Base-by-base conservation (phyloP, 2,888 invertebrate genomes). In the Metalampra italica region DNA sequence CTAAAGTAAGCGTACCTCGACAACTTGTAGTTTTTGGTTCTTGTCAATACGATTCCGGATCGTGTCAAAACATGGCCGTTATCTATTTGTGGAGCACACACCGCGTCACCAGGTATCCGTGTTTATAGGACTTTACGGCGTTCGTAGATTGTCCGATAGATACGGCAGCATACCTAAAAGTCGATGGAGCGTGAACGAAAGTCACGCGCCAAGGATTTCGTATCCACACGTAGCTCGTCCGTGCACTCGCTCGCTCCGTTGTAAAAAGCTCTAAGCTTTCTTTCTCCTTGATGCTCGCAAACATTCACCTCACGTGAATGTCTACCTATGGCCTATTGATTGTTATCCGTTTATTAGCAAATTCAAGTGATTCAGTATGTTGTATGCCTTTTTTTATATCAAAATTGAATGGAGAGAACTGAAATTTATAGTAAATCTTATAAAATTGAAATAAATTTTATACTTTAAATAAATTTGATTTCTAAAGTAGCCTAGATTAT, bases 191-290 rank as follows among this genome's bases (percentile, higher is more conserved):
- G 78, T 79, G 77, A 81, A 79, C 70, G 57, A 68, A 66, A 84
- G 87, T 85, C 86, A 86, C 87, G 87, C 82, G 82, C 78, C 77
- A 75, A 74, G 73, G 78, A 77, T 77, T 82, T 78, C 67, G 72
- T 72, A 74, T 68, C 72, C 78, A 77, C 79, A 82, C 80, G 72
- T 75, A 67, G 61, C 60, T 60, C 30, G 43, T 22, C 32, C 41
- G 22, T 32, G 39, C 41, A 46, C 50, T 54, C 57, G 50, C 53
- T 51, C 54, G 49, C 54, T 54, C 50, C 54, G 49, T 54, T 54
- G 50, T 55, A 53, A 52, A 62, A 59, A 57, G 56, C 60, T 37
- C 36, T 37, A 29, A 45, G 44, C 37, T 45, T 37, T 45, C 44
- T 44, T 37, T 43, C 14, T 14, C 9, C 45, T 45, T 45, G 15